Conservation (phyloP, 2,888 invertebrate species). For the Elysia crispata region DNA sequence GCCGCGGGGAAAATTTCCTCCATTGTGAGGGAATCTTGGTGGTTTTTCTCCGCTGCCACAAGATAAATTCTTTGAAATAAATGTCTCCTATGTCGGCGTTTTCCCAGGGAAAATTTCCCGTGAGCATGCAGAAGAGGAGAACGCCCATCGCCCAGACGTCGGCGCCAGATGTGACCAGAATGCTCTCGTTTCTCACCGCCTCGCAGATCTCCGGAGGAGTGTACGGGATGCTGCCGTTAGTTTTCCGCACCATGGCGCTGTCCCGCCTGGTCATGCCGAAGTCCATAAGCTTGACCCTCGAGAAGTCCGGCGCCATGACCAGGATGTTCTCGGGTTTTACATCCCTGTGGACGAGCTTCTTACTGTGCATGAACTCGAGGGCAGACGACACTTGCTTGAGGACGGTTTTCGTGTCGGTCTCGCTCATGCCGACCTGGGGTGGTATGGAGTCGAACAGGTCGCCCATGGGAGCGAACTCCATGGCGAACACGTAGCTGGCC, state of each 20-base stretch:
- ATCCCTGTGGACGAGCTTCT: slow-evolving; percentile 96
- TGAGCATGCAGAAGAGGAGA: slow-evolving; percentile 95
- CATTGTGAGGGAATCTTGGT: slow-evolving; percentile 79
- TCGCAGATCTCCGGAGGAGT: slow-evolving; percentile 94
- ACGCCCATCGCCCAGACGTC: slow-evolving; percentile 99
- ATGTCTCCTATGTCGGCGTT: slow-evolving; percentile 84
- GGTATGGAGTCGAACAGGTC: slow-evolving; percentile 88
- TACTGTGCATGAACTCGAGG: slow-evolving; percentile 94
- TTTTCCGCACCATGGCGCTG: slow-evolving; percentile 74
- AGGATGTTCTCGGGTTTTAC: slow-evolving; percentile 95
- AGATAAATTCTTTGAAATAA: slow-evolving; percentile 82
- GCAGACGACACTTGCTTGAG: slow-evolving; percentile 94
- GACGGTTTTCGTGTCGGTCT: slow-evolving; percentile 86
- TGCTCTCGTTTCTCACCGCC: slow-evolving; percentile 80
- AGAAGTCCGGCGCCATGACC: slow-evolving; percentile 94
- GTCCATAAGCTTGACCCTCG: slow-evolving; percentile 95
- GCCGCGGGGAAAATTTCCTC: slow-evolving; percentile 91
- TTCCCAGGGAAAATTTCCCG: slow-evolving; percentile 91
- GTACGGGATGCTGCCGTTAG: slow-evolving; percentile 87
- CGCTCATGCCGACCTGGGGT: slow-evolving; percentile 76
- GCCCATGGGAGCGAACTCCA: slow-evolving; percentile 96
- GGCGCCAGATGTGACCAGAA: slow-evolving; percentile 88
- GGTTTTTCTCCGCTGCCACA: slow-evolving; percentile 83
- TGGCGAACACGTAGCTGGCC: slow-evolving; percentile 91
- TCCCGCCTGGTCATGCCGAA: slow-evolving; percentile 90